Evolutionary conservation across 2,888 invertebrate genomes (phyloP), one percentile per base, ranked within the genome.

Genomic region (Scrobipalpa atriplicella): DNA sequence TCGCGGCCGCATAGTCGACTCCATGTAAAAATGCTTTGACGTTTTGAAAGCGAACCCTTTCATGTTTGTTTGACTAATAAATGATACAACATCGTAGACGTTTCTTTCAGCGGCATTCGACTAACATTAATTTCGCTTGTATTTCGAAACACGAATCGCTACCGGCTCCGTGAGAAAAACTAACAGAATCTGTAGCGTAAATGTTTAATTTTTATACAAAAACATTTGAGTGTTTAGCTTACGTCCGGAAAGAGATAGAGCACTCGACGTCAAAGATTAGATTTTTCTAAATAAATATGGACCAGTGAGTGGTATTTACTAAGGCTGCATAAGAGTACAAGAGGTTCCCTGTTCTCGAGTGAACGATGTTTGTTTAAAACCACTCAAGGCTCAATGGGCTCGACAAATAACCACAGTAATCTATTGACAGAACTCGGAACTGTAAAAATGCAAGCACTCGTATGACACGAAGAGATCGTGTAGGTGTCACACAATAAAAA

Each of bases 341-440:
- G 85, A 83, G 84, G 77, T 75, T 79, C 75, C 78, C 82, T 85
- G 82, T 84, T 82, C 83, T 80, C 81, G 69, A 71, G 83, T 85
- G 83, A 83, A 87, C 84, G 80, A 72, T 89, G 87, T 89, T 90
- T 89, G 88, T 89, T 87, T 84, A 85, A 87, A 89, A 87, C 79
- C 89, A 89, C 89, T 90, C 84, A 72, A 79, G 75, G 76, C 81
- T 87, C 80, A 84, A 90, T 85, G 83, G 83, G 79, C 75, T 81
- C 76, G 73, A 80, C 85, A 86, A 87, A 87, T 79, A 69, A 58
- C 29, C n/a, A n/a, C 36, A 56, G 56, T 56, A 56, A 56, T 56
- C 56, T 56, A 56, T 56, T 56, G 56, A 56, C 56, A 29, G n/a
- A 84, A 83, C 85, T 83, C 71, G 78, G 81, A 70, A 72, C 71